Conservation (phyloP, 2,797 vertebrate species). For the Peromyscus melanophrys region DNA sequence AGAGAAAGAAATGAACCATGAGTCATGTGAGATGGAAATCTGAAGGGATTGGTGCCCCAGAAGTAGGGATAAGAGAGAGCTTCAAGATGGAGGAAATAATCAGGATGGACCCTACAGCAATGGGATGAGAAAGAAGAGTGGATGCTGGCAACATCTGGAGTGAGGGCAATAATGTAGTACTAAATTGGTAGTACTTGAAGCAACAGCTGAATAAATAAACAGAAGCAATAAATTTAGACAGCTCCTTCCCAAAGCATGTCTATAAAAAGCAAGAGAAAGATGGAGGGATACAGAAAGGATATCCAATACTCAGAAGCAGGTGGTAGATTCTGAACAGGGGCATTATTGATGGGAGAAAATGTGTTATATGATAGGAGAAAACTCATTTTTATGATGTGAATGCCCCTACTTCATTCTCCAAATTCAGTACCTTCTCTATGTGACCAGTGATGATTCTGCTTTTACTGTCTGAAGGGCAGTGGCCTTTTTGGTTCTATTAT, state of each 20-base stretch:
- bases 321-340: not conserved
- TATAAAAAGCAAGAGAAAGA: not conserved
- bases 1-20: not conserved
- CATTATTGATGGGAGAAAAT: not conserved
- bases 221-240: not conserved
- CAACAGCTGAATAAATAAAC: conserved; percentile 20
- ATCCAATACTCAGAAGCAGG: not conserved
- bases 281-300: not conserved
- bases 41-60: not conserved
- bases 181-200: not conserved
- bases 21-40: not conserved
- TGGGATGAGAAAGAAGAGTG: not conserved
- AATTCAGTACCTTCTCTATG: not conserved
- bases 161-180: not conserved
- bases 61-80: not conserved
- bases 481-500: not conserved
- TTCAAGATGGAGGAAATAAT: not conserved
- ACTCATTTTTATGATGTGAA: conserved; percentile 1
- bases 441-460: conserved; percentile 9
- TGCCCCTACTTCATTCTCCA: conserved; percentile 24
- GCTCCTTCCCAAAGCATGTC: not conserved
- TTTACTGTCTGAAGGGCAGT: conserved; percentile 31
- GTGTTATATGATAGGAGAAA: conserved; percentile 14
- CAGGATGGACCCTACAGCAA: not conserved
- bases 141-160: not conserved